Percentiles rank a stretch among this genome's conserved stretches.
Conservation (phyloP, 2,113 vertebrate species). For the Epinephelus cyanopodus region DNA sequence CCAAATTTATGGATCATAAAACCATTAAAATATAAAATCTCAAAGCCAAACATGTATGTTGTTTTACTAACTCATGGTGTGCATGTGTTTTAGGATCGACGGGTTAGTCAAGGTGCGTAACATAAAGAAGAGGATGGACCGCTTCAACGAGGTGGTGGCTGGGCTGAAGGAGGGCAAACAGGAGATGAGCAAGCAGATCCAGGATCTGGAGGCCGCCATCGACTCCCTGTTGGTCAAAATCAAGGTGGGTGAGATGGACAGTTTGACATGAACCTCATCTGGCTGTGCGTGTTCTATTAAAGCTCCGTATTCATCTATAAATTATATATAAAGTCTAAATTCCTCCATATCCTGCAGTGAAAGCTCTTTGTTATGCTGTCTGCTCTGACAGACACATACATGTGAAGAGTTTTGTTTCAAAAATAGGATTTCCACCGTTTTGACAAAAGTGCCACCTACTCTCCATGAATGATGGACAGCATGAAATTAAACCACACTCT, state of each 20-base stretch:
- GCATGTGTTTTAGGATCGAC: slow-evolving; percentile 86
- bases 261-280: background rate
- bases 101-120: slow-evolving; percentile 92
- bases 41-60: background rate
- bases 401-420: background rate
- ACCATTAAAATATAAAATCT: background rate
- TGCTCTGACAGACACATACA: background rate
- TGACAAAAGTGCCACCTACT: background rate
- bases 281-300: background rate
- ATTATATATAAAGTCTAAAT: background rate
- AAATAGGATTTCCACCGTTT: background rate
- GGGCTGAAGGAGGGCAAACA: slow-evolving; percentile 93
- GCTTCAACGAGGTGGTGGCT: slow-evolving; percentile 92
- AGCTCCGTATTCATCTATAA: background rate
- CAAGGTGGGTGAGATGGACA: slow-evolving; percentile 86
- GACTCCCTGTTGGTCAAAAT: slow-evolving; percentile 89
- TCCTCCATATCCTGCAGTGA: background rate
- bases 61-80: background rate
- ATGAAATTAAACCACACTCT: slow-evolving; percentile 1
- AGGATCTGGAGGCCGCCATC: slow-evolving; percentile 90
- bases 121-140: slow-evolving; percentile 90
- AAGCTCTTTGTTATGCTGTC: background rate
- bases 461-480: background rate
- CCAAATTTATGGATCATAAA: background rate
- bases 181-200: slow-evolving; percentile 91